A percentile compares a stretch with the other conserved stretches of the same genome.
Conservation (phyloP, 1,140 invertebrate genomes). For the Ephestia elutella region DNA sequence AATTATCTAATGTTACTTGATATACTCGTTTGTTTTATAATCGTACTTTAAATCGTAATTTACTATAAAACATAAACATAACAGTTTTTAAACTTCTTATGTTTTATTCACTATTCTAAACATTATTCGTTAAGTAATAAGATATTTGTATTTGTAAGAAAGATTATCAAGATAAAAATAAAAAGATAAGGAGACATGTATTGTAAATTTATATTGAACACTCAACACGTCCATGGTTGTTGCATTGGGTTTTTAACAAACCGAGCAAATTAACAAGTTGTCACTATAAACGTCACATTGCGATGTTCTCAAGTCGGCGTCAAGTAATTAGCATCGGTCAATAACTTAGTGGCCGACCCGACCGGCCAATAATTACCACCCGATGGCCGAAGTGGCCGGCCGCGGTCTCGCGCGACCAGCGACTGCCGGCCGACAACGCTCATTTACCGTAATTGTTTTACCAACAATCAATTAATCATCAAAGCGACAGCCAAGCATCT, state of each 20-base stretch:
- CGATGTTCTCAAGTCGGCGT: slow-evolving; percentile 41
- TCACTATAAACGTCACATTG: slow-evolving; percentile 28
- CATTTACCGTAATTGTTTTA: slow-evolving; percentile 56
- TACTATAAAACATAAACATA: no score
- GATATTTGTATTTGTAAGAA: no score
- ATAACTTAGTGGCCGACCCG: slow-evolving; percentile 39
- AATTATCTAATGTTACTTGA: no score
- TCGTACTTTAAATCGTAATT: no score
- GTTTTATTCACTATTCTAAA: no score
- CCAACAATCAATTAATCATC: slow-evolving; percentile 63
- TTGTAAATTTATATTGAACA: no score
- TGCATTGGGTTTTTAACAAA: not conserved
- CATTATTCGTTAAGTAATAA: no score
- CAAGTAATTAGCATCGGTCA: slow-evolving; percentile 55
- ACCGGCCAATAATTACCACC: slow-evolving; percentile 44
- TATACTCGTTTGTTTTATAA: no score
- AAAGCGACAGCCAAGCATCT: slow-evolving; percentile 44
- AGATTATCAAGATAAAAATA: no score
- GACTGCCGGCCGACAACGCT: slow-evolving; percentile 29
- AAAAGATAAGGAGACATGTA: no score
- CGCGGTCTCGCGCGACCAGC: slow-evolving; percentile 24
- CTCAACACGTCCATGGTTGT: not conserved
- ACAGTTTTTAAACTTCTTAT: no score
- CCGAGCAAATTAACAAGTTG: slow-evolving; percentile 11
- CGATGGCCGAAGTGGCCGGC: slow-evolving; percentile 29